Evolutionary conservation across 2,797 vertebrate genomes (phyloP), one percentile per base, ranked within the genome.

Genomic region (Spea hammondii): DNA sequence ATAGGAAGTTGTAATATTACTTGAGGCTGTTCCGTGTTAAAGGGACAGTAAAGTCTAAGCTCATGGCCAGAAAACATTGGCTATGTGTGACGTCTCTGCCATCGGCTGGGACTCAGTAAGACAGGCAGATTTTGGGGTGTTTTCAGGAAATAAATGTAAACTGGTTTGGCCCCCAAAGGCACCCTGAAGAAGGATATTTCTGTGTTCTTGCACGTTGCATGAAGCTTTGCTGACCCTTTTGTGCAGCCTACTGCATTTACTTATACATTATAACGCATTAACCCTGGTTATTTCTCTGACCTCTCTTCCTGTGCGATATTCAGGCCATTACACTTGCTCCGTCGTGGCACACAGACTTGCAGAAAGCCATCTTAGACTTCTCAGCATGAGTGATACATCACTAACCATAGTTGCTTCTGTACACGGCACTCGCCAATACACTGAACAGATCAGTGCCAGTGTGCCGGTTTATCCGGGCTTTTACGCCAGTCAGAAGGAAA

Each of bases 301-400:
- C 8, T 74, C 3, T 65, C 48, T 12, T 77, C 7, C 86, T 60
- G 1, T 75, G 12, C 55, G 10, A 71, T 77, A 11, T 70, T 14
- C 87, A 99, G 97, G 97, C 46, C 89, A 91, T 82, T 99, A 99
- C 88, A 90, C 89, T 0, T 99, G 97, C 70, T 90, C 87, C 5
- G 50, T 98, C 87, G 92, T 82, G 32, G 87, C 94, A 87, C 93
- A 89, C 83, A 90, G 90, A 9, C 86, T 93, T 70, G 92, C 88
- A 0, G 94, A 96, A 80, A 91, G 91, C 76, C 96, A 97, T 88
- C 90, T 92, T 70, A 94, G 91, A 82, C 86, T 89, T 17, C 83
- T 93, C 67, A 95, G 92, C 88, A 83, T 90, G 86, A 93, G 90
- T 85, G 88, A 87, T 85, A 91, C 91, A 0, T 68, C 82, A 0